Conservation (phyloP, 1,140 invertebrate species). For the Formica selysi region DNA sequence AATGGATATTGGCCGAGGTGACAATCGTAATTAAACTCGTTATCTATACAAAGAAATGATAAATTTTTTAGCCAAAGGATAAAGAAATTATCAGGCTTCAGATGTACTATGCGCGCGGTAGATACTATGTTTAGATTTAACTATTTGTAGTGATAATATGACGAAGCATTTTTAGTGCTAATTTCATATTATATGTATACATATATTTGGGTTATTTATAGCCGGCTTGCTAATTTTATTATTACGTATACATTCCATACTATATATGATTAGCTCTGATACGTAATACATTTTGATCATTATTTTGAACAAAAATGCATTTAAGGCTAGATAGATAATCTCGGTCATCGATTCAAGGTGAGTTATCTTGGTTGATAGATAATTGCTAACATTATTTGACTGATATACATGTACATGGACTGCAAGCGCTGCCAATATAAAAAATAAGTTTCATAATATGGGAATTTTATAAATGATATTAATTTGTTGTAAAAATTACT, state of each 20-base stretch:
- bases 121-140: constrained; percentile 27
- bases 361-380: constrained; percentile 13
- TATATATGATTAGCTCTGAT: not conserved
- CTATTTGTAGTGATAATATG: constrained; percentile 39
- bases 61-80: constrained; percentile 12
- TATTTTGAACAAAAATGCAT: not conserved
- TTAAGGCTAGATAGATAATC: constrained; percentile 4
- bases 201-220: not conserved
- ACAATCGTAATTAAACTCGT: constrained; percentile 65
- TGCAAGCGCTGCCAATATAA: constrained; percentile 41
- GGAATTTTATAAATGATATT: not conserved
- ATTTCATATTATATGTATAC: constrained; percentile 29
- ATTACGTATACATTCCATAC: not conserved
- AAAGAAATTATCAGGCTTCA: constrained; percentile 8
- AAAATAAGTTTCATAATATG: not conserved
- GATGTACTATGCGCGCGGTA: not conserved
- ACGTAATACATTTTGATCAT: not conserved
- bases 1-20: constrained; percentile 19
- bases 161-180: constrained; percentile 51
- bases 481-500: constrained; percentile 23
- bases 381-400: constrained; percentile 18
- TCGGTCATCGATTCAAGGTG: constrained; percentile 28
- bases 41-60: constrained; percentile 3
- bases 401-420: constrained; percentile 28
- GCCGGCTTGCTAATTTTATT: not conserved